Conservation (phyloP, 2,113 vertebrate species). For the Bos indicus region DNA sequence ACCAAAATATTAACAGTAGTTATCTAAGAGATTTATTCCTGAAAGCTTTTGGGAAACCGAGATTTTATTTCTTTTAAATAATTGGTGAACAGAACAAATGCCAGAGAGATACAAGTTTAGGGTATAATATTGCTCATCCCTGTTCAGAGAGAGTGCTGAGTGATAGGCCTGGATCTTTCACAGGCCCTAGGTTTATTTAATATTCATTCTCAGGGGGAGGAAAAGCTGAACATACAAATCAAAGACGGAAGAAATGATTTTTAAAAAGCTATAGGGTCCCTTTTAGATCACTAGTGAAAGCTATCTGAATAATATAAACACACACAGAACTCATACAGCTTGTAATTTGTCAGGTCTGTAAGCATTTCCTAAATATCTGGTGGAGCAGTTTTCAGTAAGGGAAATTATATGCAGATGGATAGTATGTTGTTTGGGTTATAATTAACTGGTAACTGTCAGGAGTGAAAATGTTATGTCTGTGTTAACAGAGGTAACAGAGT, state of each 20-base stretch:
- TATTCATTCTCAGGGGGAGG: not conserved
- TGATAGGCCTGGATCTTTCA: not conserved
- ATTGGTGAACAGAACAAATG: not conserved
- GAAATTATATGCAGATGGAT: constrained; percentile 57
- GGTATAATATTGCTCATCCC: not conserved
- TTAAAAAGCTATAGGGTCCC: not conserved
- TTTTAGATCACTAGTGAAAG: constrained; percentile 35
- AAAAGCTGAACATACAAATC: not conserved
- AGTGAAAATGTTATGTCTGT: constrained; percentile 52
- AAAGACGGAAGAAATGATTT: not conserved
- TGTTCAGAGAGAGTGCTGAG: not conserved
- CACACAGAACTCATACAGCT: constrained; percentile 20
- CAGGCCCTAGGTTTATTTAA: not conserved
- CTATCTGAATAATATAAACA: constrained; percentile 43
- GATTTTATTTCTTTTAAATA: constrained; percentile 21
- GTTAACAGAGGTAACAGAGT: constrained; percentile 46
- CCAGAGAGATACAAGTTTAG: not conserved
- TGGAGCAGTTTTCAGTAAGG: constrained; percentile 36
- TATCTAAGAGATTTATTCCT: not conserved
- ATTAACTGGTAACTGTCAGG: constrained; percentile 46
- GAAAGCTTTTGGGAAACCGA: not conserved
- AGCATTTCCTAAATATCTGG: constrained; percentile 59
- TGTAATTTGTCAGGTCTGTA: constrained; percentile 62
- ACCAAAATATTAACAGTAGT: not conserved
- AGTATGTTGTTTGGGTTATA: constrained; percentile 43